A percentile compares a stretch with the other conserved stretches of the same genome.
These are phyloP conservation scores for Nymphalis urticae DNA, from an alignment of 2,888 invertebrate species.

Conservation along the genomic window DNA sequence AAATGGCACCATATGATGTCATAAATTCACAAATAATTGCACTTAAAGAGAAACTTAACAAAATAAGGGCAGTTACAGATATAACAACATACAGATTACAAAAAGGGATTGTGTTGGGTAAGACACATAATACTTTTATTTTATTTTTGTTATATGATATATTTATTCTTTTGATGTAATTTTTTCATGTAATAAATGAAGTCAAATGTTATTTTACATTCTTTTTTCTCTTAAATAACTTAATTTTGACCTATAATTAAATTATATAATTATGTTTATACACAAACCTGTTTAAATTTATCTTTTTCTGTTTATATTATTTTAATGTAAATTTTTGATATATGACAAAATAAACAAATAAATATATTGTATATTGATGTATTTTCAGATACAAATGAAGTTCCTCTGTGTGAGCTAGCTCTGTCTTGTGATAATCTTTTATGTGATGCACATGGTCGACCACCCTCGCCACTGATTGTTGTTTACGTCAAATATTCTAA, in stretches of 20 bases:
- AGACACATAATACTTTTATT: slow-evolving; percentile 31
- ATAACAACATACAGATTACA: slow-evolving; percentile 86
- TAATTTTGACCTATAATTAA: no score
- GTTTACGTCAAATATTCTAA: slow-evolving; percentile 85
- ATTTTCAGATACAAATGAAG: slow-evolving; percentile 88
- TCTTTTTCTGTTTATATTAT: no score
- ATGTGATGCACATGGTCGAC: slow-evolving; percentile 91
- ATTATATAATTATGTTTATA: no score
- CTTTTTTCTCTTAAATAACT: background rate
- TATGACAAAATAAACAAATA: background rate
- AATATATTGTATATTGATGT: background rate
- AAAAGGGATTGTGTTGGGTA: slow-evolving; percentile 86
- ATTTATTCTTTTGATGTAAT: no score
- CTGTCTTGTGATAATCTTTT: slow-evolving; percentile 94
- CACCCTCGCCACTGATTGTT: slow-evolving; percentile 92
- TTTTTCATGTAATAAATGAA: background rate
- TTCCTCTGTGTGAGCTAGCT: slow-evolving; percentile 92
- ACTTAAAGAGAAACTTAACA: slow-evolving; percentile 84
- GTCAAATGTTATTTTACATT: background rate
- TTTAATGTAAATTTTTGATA: no score
- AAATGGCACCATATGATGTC: slow-evolving; percentile 91
- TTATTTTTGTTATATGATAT: background rate
- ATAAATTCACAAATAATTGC: slow-evolving; percentile 87
- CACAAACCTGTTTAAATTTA: no score
- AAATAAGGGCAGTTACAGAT: slow-evolving; percentile 84